These are phyloP conservation scores for Rana temporaria DNA, from an alignment of 2,113 vertebrate species.

Conservation along the genomic window DNA sequence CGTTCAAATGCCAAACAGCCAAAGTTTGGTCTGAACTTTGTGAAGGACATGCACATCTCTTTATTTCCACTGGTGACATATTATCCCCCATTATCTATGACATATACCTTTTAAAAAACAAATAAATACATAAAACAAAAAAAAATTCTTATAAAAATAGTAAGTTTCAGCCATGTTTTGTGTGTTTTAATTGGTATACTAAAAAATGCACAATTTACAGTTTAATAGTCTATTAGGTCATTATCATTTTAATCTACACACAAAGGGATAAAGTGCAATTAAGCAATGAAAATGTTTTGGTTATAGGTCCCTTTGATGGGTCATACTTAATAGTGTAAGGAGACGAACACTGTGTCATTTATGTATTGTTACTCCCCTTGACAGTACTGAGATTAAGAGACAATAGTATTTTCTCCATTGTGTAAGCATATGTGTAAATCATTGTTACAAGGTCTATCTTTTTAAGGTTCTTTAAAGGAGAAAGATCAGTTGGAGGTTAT, in stretches of 20 bases:
- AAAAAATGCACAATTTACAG: constrained; percentile 7
- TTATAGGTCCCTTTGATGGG: constrained; percentile 12
- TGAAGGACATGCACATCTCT: too few relatives aligned
- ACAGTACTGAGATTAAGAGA: constrained; percentile 17
- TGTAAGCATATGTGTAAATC: constrained; percentile 52
- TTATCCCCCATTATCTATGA: too few relatives aligned
- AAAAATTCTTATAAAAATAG: too few relatives aligned
- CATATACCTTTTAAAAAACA: too few relatives aligned
- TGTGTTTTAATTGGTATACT: not conserved
- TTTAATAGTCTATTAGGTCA: constrained; percentile 9
- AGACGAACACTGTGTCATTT: not conserved
- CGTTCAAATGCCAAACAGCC: too few relatives aligned
- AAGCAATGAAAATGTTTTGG: constrained; percentile 6
- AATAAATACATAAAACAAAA: too few relatives aligned
- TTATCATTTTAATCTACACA: constrained; percentile 27
- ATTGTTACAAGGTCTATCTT: constrained; percentile 46
- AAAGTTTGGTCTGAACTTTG: too few relatives aligned
- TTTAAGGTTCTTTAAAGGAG: constrained; percentile 28
- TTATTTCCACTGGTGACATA: too few relatives aligned
- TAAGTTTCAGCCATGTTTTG: too few relatives aligned
- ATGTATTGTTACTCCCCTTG: constrained; percentile 9
- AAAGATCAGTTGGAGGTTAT: constrained; percentile 52
- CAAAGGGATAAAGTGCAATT: not conserved
- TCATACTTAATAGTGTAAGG: not conserved
- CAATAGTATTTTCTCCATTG: constrained; percentile 19